Base-by-base conservation (phyloP, 2,888 invertebrate genomes). In the Brenthis hecate region DNA sequence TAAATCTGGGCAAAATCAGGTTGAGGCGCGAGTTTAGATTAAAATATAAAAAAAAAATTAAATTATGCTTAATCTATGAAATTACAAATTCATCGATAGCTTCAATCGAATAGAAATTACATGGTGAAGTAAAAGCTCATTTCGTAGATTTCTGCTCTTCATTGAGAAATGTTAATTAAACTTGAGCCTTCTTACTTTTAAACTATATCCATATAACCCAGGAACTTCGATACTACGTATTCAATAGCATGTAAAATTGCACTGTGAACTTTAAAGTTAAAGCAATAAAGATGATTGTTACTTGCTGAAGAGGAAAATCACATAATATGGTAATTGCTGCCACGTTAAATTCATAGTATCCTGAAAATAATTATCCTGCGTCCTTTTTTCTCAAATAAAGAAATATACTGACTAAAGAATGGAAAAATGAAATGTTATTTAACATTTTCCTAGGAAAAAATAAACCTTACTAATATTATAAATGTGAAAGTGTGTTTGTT, bases 281-380 rank as follows among this genome's bases (percentile, higher is more conserved):
- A 48, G 62, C n/a, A 48, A 57, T 68, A 72, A 67, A 53, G 70
- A 53, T 13, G 55, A 66, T 50, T 68, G 60, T 70, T 36, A 48
- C 72, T 64, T 64, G 64, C 28, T 54, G n/a, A 53, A 16, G 56
- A 56, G 53, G 70, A 68, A 68, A 72, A 72, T 72, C 66, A n/a
- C 51, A 54, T 53, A 53, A 62, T 62, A 53, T 62, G 62, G 43
- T 62, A 62, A 62, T 62, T 23, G 62, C 36, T 62, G 51, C 62
- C 61, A 60, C 65, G 70, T 68, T 68, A 70, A 72, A 66, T 70
- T 70, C 68, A 58, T 70, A 54, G 68, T 70, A 68, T 72, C 70
- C 70, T 70, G 72, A 56, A 68, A 70, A 70, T 72, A 72, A 72
- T 72, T 68, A 70, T 70, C 68, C 70, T 66, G 66, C 68, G 5